Base-by-base conservation (phyloP, 2,888 invertebrate species). In the Deilephila porcellus region DNA sequence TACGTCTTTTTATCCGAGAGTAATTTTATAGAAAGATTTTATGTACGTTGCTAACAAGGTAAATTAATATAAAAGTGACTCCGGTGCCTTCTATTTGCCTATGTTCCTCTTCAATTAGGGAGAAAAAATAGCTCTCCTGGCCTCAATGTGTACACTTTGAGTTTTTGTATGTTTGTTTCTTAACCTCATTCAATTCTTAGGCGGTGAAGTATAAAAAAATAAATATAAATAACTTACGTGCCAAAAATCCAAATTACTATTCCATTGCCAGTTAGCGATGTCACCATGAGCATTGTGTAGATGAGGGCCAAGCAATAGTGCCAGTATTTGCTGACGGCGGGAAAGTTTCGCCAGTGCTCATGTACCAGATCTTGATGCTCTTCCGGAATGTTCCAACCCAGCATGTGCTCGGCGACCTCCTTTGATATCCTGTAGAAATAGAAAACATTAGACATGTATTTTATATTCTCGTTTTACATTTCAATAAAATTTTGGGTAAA, bases 231-330 rank as follows among this genome's bases (percentile, higher is more conserved):
- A 71, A 94, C 96, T 96, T 87, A 97, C 97, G 97, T 96, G 85
- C 96, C 94, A 85, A 97, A 97, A 83, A 97, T 96, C 96, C 96
- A 97, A 76, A 97, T 94, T 77, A 97, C 97, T 80, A 96, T 95
- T 5, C 97, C 96, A 82, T 97, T 97, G n/a, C 97, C 97, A 29
- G 96, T 91, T 3, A 96, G 70, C 0, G 96, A 97, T 2, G 95
- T 90, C 1, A 95, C 74, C 95, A 97, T 95, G 45, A 97, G 93
- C 83, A 95, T 93, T 32, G 96, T 92, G 86, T 96, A 97, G 76
- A 96, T 92, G 56, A 97, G 94, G 3, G 96, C 97, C 25, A 97
- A 87, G 62, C 96, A 92, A 76, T 95, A 96, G 83, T 96, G 96
- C 95, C 96, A 96, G 85, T 96, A 96, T 81, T 96, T 96, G 83